Evolutionary conservation across 2,888 invertebrate genomes (phyloP).

Genomic region (Herminia tarsipennalis): DNA sequence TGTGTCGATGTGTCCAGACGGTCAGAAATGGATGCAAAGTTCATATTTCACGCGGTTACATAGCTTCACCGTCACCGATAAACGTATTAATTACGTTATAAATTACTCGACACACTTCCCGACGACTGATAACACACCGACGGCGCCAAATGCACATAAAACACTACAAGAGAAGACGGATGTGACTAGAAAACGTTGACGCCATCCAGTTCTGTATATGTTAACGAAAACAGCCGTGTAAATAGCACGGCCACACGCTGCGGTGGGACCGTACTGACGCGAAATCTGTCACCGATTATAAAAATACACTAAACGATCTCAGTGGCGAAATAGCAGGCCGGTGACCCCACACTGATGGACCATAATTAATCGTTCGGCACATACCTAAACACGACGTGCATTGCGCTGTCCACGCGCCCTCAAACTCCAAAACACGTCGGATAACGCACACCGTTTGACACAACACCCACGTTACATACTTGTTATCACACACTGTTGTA

Average conservation of each 20-base stretch:
- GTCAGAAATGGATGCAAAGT: constrained; percentile 66
- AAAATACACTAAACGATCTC: constrained; percentile 65
- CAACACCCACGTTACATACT: constrained; percentile 81
- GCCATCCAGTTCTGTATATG: constrained; percentile 43
- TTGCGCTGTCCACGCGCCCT: constrained; percentile 75
- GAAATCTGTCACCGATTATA: constrained; percentile 64
- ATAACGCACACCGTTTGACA: constrained; percentile 74
- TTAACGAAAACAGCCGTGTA: constrained; percentile 50
- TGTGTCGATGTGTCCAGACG: constrained; percentile 29
- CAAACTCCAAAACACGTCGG: constrained; percentile 77
- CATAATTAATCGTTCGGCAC: constrained; percentile 80
- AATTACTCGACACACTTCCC: constrained; percentile 80
- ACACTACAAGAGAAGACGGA: constrained; percentile 59
- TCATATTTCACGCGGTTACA: constrained; percentile 58
- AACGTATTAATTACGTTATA: constrained; percentile 81
- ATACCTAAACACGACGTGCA: constrained; percentile 83
- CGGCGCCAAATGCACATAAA: constrained; percentile 69
- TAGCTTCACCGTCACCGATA: constrained; percentile 66
- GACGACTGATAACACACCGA: constrained; percentile 67
- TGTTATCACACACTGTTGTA: constrained; percentile 82
- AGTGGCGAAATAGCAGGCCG: constrained; percentile 73
- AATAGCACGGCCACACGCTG: constrained; percentile 47
- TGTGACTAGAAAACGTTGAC: constrained; percentile 52
- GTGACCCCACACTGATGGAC: constrained; percentile 78
- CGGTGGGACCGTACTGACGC: constrained; percentile 42